A percentile compares a stretch with the other conserved stretches of the same genome.
Evolutionary conservation across 2,113 vertebrate species (phyloP).

Genomic region (Myocastor coypus): DNA sequence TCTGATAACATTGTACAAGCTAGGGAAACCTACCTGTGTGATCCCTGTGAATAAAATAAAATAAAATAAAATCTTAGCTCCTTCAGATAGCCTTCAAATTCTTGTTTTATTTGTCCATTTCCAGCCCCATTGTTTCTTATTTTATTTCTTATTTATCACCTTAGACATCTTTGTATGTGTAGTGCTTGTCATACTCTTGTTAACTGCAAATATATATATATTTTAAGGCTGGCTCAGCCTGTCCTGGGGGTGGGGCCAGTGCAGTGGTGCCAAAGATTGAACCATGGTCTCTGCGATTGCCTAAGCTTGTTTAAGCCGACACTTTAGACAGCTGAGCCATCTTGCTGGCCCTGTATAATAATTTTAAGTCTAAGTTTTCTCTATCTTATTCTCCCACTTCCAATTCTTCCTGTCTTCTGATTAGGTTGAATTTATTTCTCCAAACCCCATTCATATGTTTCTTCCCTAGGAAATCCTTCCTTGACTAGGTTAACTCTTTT

Average conservation of each 20-base stretch:
- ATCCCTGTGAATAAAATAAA: background rate
- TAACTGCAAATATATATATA: background rate
- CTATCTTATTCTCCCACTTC: background rate
- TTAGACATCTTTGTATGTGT: background rate
- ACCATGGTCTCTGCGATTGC: no score
- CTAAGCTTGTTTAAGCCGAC: no score
- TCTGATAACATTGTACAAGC: background rate
- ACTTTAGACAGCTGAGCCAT: no score
- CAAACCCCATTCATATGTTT: background rate
- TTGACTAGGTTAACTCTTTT: background rate
- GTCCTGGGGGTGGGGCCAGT: no score
- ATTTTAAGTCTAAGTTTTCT: background rate
- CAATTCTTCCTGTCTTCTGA: background rate
- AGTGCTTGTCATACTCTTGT: background rate
- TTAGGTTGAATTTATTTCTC: background rate
- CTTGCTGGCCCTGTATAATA: background rate
- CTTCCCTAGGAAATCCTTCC: background rate
- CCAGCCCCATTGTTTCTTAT: background rate
- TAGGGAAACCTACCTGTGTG: background rate
- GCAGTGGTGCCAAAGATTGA: no score
- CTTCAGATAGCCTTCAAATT: slow-evolving; percentile 9
- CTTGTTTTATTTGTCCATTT: background rate
- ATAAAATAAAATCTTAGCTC: background rate
- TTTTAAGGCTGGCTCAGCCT: no score
- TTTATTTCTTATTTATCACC: background rate